Base-by-base conservation (phyloP, 1,140 invertebrate genomes). In the Drosophila pachea region DNA sequence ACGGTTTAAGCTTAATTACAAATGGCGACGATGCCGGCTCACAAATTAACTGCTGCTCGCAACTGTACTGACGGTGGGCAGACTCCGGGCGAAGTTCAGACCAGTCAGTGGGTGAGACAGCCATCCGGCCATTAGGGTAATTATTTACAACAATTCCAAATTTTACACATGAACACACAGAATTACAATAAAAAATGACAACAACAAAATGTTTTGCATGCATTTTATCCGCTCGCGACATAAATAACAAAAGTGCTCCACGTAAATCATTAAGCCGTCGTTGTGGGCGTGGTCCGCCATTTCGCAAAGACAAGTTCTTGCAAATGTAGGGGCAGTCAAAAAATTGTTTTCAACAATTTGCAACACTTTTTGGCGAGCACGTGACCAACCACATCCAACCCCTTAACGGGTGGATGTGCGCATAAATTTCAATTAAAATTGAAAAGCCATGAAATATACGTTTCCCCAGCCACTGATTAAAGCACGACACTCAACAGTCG, bases 351-450 rank as follows among this genome's bases (percentile, higher is more conserved):
- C 67, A 81, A 81, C 81, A 86, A 86, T 86, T 86, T 86, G 81
- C 81, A 86, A 86, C 76, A 86, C 70, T 81, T 73, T 81, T 84
- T 76, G 62, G 72, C 78, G 38, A 73, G 62, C 81, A 84, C 81
- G 81, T 86, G 81, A 52, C 79, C 68, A 14, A n/a, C 8, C 6
- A 22, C 22, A 14, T 16, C 42, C 66, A 66, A 74, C 73, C 67
- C 78, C 71, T 78, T 74, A 33, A 11, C 32, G 29, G 45, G 32
- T 43, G 40, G 40, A 43, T 63, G 53, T 59, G 82, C 35, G 81
- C 82, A 86, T 86, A 86, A 86, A 86, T 86, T 86, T 86, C 82
- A 86, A 86, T 86, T 86, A 86, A 81, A 86, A 86, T 86, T 72
- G 76, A 81, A 86, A 86, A 81, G 76, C 81, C 81, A 86, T 86